phyloP scores from a whole-genome alignment of 2,797 vertebrate genomes.

The Danio aesculapii region DNA sequence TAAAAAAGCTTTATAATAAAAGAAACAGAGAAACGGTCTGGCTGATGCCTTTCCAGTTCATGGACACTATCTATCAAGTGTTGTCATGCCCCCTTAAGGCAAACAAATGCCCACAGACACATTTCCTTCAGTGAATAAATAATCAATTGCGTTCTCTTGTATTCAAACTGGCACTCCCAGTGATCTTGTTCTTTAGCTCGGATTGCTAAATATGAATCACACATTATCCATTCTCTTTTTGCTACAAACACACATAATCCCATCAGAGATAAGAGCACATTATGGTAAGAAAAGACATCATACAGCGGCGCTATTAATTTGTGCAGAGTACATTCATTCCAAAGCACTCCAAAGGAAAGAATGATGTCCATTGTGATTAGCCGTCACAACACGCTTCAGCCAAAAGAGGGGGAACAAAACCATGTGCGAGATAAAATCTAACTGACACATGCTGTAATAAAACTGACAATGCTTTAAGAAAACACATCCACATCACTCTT shows the following conservation, averaged over 20 bases:
- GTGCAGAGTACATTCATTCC: constrained; percentile 61
- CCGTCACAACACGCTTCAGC: constrained; percentile 61
- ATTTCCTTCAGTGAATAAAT: constrained; percentile 73
- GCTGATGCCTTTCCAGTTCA: constrained; percentile 32
- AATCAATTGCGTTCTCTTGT: constrained; percentile 73
- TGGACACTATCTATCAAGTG: constrained; percentile 65
- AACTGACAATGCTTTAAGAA: constrained; percentile 68
- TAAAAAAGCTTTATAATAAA: constrained; percentile 15
- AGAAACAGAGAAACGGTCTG: constrained; percentile 28
- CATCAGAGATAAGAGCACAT: constrained; percentile 68
- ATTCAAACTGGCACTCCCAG: constrained; percentile 68
- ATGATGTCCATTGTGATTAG: constrained; percentile 61
- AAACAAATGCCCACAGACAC: constrained; percentile 59
- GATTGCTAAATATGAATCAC: constrained; percentile 76
- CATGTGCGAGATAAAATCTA: constrained; percentile 52
- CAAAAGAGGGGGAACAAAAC: constrained; percentile 59
- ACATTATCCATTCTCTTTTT: constrained; percentile 77
- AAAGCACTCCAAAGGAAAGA: constrained; percentile 50
- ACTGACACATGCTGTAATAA: constrained; percentile 62
- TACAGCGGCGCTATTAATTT: constrained; percentile 61
- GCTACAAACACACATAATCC: constrained; percentile 66
- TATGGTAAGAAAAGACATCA: constrained; percentile 70
- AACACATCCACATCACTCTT: constrained; percentile 65
- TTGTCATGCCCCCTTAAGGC: constrained; percentile 59
- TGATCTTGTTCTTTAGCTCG: constrained; percentile 63